phyloP scores from a whole-genome alignment of 2,888 invertebrate genomes.

The Tetheella fluctuosa region DNA sequence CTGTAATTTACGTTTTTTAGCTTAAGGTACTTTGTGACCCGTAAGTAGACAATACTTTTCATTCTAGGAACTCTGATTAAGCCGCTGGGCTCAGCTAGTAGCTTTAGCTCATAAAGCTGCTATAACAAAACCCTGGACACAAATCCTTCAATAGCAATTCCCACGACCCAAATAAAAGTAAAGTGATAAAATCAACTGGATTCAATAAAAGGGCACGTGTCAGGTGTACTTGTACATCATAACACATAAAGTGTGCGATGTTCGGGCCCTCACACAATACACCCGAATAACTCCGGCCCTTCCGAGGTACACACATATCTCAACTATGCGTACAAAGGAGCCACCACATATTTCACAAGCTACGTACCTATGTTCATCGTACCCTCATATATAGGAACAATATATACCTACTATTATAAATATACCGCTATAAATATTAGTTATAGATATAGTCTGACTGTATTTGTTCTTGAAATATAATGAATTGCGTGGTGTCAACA shows the following conservation, averaged over 20 bases:
- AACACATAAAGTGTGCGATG: neutral
- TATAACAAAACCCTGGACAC: too few species aligned
- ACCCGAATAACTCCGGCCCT: neutral
- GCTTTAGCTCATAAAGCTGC: too few species aligned
- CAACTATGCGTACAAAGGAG: conserved; percentile 2
- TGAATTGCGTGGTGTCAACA: neutral
- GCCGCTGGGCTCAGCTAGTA: too few species aligned
- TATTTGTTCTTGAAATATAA: neutral
- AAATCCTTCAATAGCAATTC: neutral
- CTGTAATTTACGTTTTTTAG: too few species aligned
- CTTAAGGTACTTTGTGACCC: too few species aligned
- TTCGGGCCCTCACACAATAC: neutral
- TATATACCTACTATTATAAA: neutral
- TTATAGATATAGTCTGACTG: neutral
- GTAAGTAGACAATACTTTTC: too few species aligned
- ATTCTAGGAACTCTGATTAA: too few species aligned
- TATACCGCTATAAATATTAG: too few species aligned
- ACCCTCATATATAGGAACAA: neutral
- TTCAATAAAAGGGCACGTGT: neutral
- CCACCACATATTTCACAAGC: neutral
- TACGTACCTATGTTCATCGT: neutral
- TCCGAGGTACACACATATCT: neutral
- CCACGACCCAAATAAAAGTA: neutral
- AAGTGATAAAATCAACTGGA: neutral
- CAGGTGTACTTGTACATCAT: neutral